phyloP scores from a whole-genome alignment of 1,140 invertebrate species.

The Hycleus phaleratus region DNA sequence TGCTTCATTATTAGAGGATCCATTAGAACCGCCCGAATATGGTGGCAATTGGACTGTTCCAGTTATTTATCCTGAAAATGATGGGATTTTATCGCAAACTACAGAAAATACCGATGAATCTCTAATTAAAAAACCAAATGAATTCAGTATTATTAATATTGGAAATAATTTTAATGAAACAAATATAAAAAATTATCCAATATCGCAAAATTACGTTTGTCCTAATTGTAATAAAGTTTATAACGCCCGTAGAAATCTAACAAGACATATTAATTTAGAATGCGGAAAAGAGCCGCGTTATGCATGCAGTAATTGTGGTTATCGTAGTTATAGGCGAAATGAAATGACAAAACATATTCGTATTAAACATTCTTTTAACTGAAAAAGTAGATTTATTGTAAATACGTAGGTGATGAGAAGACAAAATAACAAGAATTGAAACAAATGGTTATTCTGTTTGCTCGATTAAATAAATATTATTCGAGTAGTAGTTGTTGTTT shows the following conservation, averaged over 20 bases:
- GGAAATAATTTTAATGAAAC: not conserved
- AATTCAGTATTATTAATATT: not conserved
- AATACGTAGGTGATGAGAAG: no score
- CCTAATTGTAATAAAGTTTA: constrained; percentile 41
- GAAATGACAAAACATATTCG: constrained; percentile 44
- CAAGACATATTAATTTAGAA: constrained; percentile 45
- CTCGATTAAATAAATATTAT: no score
- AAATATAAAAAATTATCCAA: not conserved
- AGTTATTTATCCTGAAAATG: constrained; percentile 27
- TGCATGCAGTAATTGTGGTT: constrained; percentile 39
- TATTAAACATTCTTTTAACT: constrained; percentile 42
- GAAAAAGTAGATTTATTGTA: no score
- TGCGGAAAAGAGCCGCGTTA: constrained; percentile 50
- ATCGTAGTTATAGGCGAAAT: constrained; percentile 30
- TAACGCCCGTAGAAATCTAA: constrained; percentile 45
- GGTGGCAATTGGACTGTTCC: constrained; percentile 23
- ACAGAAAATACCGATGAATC: no score
- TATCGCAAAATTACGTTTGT: constrained; percentile 19
- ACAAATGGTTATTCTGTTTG: no score
- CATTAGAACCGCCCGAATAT: not conserved
- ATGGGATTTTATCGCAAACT: not conserved
- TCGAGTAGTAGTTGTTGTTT: no score
- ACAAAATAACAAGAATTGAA: no score
- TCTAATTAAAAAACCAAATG: not conserved
- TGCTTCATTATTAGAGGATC: constrained; percentile 6